Evolutionary conservation across 2,888 invertebrate genomes (phyloP), one percentile per base, ranked within the genome.

Genomic region (Macrophya annulata): DNA sequence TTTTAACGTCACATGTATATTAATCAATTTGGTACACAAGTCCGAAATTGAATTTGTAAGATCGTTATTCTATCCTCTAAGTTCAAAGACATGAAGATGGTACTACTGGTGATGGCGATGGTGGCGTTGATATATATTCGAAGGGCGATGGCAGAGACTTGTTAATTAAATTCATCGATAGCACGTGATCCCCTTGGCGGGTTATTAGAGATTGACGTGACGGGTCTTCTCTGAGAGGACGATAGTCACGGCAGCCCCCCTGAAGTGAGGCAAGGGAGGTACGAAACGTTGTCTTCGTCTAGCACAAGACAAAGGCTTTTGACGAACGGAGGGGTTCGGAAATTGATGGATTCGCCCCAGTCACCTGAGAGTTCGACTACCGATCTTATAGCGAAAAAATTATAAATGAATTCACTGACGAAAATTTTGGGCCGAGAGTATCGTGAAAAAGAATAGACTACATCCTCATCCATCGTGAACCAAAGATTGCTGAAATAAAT

Each of bases 151-250:
- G 83, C 21, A 37, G 83, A 71, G 83, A 83, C 68, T 81, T 85
- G 85, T 85, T 85, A 85, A 85, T 85, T 85, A 85, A 85, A 82
- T 85, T 85, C 85, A 85, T 85, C 85, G 85, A 85, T 85, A 81
- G 85, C 82, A 82, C 85, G 85, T 82, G 85, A 85, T 85, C 85
- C 71, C 82, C 72, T 83, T 77, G 85, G 68, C 71, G 82, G 71
- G 85, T 85, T 85, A 85, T 82, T 85, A 85, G 82, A 85, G 85
- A 85, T 85, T 85, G 85, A 82, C 85, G 85, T 85, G 85, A 85
- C 85, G 81, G 65, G 74, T 76, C 55, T 84, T 76, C 84, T 43
- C 59, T 25, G 74, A 59, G 21, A 62, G 59, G 59, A 43, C 43
- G 84, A 84, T 83, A 65, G 83, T 83, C 83, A 71, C 68, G 68